Percentiles rank a stretch among this genome's conserved stretches.
Conservation (phyloP, 2,113 vertebrate species). For the Thalassoma bifasciatum region DNA sequence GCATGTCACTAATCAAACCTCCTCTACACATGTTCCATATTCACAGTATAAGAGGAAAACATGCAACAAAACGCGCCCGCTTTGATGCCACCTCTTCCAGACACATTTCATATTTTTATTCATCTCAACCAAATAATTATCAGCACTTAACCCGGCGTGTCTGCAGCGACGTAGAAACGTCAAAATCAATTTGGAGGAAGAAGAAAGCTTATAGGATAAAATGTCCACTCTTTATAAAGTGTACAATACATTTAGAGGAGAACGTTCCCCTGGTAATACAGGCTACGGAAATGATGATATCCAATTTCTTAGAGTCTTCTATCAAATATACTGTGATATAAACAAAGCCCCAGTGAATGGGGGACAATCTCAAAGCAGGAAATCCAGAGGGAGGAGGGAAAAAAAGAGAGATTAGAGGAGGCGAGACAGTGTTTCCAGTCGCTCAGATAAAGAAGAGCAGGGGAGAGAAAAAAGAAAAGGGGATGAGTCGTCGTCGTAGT, state of each 20-base stretch:
- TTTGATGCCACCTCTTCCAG: conserved; percentile 66
- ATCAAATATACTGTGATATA: conserved; percentile 64
- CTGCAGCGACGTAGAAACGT: conserved; percentile 64
- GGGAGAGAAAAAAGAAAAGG: conserved; percentile 89
- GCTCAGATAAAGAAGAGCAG: conserved; percentile 78
- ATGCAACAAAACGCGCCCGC: conserved; percentile 33
- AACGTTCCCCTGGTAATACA: conserved; percentile 66
- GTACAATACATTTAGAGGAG: conserved; percentile 34
- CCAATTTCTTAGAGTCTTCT: conserved; percentile 65
- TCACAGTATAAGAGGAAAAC: conserved; percentile 42
- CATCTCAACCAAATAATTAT: conserved; percentile 74
- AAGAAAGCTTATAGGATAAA: conserved; percentile 63
- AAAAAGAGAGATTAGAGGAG: conserved; percentile 57
- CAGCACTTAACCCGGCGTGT: conserved; percentile 73
- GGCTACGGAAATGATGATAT: conserved; percentile 68
- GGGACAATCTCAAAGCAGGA: conserved; percentile 80
- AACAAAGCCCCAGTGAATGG: conserved; percentile 84
- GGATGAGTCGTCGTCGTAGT: conserved; percentile 84
- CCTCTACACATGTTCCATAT: conserved; percentile 29
- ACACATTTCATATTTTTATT: conserved; percentile 61
- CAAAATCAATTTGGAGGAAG: conserved; percentile 71
- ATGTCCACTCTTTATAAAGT: conserved; percentile 51
- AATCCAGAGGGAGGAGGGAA: conserved; percentile 60
- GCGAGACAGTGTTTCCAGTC: conserved; percentile 56
- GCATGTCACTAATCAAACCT: conserved; percentile 65